A percentile compares a stretch with the other conserved stretches of the same genome.
Evolutionary conservation across 2,113 vertebrate species (phyloP).

Genomic region (Hipposideros armiger): DNA sequence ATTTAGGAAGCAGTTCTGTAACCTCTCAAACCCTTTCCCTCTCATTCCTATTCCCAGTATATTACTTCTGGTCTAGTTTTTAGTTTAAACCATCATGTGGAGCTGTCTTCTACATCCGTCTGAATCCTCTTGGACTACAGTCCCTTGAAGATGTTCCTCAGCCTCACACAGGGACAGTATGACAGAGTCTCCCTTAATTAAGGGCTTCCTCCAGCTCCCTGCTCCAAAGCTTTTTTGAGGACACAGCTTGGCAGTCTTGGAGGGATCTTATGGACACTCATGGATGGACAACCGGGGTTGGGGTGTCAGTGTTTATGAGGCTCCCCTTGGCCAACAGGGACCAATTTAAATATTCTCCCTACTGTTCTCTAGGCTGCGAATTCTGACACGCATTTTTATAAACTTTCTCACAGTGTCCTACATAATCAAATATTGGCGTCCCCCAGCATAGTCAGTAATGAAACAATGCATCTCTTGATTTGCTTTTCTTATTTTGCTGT

Average conservation of each 20-base stretch:
- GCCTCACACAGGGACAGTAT: neutral
- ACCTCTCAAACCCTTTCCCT: neutral
- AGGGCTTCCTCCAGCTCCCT: neutral
- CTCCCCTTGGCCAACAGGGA: neutral
- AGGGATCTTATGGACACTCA: neutral
- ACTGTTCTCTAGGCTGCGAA: neutral
- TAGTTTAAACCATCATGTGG: neutral
- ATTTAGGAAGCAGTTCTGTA: neutral
- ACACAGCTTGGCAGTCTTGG: neutral
- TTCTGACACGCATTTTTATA: neutral
- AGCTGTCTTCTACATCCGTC: neutral
- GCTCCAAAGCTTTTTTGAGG: neutral
- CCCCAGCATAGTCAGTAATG: neutral
- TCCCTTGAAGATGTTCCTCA: neutral
- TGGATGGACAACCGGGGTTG: accelerated
- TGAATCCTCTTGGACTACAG: neutral
- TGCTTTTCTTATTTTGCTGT: neutral
- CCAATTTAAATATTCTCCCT: neutral
- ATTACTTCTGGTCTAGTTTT: neutral
- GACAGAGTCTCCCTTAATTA: neutral
- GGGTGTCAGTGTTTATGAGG: neutral
- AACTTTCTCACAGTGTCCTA: neutral
- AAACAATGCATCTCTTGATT: neutral
- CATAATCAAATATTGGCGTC: neutral
- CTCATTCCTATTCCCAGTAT: neutral